Evolutionary conservation across 2,797 vertebrate genomes (phyloP).

Genomic region (Bryconaethiops microstoma): DNA sequence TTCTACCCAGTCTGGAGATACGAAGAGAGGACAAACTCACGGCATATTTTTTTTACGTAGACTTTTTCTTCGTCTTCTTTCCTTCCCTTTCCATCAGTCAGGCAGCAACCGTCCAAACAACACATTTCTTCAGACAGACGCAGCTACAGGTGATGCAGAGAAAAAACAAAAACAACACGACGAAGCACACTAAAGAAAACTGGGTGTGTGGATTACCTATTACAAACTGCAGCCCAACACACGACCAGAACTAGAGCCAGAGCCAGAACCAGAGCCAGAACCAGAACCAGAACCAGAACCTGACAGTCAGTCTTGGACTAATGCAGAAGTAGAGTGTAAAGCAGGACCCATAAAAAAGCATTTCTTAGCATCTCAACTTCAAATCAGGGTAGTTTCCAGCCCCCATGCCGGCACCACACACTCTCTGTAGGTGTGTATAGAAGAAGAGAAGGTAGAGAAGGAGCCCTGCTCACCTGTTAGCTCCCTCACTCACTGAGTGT

Average conservation of each 20-base stretch:
- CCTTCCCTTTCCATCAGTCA: conserved; percentile 5
- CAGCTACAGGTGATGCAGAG: conserved; percentile 50
- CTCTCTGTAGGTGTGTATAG: background rate
- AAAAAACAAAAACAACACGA: background rate
- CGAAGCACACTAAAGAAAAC: no score
- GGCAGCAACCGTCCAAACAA: background rate
- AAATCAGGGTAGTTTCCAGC: background rate
- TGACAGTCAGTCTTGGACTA: background rate
- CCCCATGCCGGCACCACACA: background rate
- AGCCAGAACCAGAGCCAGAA: no score
- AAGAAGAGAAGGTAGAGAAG: background rate
- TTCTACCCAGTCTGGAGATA: background rate
- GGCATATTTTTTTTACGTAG: background rate
- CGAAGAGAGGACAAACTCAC: background rate
- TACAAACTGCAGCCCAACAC: background rate
- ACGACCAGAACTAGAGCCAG: no score
- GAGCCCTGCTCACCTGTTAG: conserved; percentile 73
- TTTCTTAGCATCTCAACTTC: background rate
- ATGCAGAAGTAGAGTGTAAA: background rate
- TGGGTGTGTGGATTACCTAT: background rate
- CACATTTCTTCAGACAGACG: conserved; percentile 24
- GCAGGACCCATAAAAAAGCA: background rate
- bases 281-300: no score
- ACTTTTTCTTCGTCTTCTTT: background rate
- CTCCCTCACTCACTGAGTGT: conserved; percentile 57